Evolutionary conservation across 2,888 invertebrate species (phyloP), one percentile per base, ranked within the genome.

Genomic region (Scotopteryx bipunctaria): DNA sequence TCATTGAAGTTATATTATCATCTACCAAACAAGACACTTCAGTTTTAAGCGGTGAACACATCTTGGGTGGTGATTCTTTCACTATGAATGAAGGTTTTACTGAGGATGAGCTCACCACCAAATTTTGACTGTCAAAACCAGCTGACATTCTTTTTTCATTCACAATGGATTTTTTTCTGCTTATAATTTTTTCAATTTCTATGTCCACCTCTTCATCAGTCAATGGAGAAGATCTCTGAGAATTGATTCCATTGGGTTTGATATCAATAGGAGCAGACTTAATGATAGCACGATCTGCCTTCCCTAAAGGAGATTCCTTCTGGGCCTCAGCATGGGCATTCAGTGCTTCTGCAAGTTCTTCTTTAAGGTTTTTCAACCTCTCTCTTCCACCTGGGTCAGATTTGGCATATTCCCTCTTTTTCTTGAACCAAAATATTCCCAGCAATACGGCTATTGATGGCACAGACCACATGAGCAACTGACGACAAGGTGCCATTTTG

Each of bases 391-490:
- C 94, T 64, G 94, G 93, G 93, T 95, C 94, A 94, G 92, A 93
- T 92, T 91, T 92, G 80, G 92, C 92, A 77, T 92, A 93, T 83
- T 93, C 92, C 89, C 94, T 93, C 91, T 93, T 95, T 91, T 94
- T 94, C 90, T 93, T 94, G 93, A 94, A 95, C 96, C 95, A 96
- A 80, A 94, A 93, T 81, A 95, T 93, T 70, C 95, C 95, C 83
- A 96, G 91, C 73, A 95, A 91, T 73, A 95, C 92, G 71, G 94
- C 95, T 90, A 95, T 92, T 71, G 95, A 94, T 78, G 96, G 95
- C 71, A 96, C 91, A 72, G 94, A 94, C 93, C 95, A 93, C 91
- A 94, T 93, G 80, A 95, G 91, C 76, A 96, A 83, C 85, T 95
- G 95, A 81, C 94, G 93, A 90, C 93, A 92, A 81, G 94, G 93